A percentile compares a stretch with the other conserved stretches of the same genome.
phyloP scores from a whole-genome alignment of 2,113 vertebrate species.

The Erythrocercus mccallii region DNA sequence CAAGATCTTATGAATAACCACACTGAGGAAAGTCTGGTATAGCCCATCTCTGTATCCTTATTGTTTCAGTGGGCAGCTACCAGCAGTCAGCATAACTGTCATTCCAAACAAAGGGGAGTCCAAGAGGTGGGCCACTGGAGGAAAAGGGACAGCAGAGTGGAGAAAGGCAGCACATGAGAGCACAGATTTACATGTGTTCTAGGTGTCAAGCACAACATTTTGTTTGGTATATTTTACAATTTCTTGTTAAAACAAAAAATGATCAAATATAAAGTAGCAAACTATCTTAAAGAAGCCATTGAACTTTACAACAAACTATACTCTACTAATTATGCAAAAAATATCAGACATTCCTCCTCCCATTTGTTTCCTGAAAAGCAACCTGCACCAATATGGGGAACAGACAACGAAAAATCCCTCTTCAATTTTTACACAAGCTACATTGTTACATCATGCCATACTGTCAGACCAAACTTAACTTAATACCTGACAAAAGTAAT shows the following conservation, averaged over 20 bases:
- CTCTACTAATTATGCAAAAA: background rate
- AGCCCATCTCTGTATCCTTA: background rate
- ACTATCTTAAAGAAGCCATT: background rate
- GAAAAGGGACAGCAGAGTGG: background rate
- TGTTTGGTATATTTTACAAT: background rate
- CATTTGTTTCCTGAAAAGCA: background rate
- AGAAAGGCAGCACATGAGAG: background rate
- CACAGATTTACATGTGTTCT: background rate
- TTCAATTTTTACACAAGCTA: background rate
- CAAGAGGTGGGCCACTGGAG: background rate
- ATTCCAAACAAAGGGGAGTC: background rate
- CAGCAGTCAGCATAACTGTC: background rate
- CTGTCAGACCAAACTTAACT: background rate
- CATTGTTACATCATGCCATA: background rate
- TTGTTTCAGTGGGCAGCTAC: background rate
- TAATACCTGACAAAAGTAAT: background rate
- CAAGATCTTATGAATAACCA: background rate
- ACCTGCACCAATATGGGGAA: background rate
- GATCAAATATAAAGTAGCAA: background rate
- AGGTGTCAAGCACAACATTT: background rate
- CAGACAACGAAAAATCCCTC: background rate
- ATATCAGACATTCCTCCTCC: background rate
- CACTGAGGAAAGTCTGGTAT: background rate
- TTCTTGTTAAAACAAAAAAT: background rate
- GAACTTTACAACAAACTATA: background rate